Conservation (phyloP, 1,140 invertebrate species). For the Heliconius melpomene region DNA sequence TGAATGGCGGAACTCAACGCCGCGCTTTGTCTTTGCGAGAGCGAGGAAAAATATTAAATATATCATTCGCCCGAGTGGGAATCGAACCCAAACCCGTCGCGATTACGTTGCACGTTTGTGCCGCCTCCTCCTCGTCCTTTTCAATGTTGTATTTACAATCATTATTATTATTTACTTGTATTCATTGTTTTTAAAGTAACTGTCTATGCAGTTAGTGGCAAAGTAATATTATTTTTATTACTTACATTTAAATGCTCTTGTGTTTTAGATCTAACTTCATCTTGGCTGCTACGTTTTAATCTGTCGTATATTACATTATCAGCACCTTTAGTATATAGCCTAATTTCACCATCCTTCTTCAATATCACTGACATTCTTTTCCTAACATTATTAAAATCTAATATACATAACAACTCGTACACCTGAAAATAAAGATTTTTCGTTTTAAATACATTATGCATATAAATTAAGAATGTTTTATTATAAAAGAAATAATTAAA, state of each 20-base stretch:
- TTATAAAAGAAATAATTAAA: neutral
- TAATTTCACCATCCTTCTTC: slow-evolving; percentile 91
- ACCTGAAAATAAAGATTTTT: slow-evolving; percentile 61
- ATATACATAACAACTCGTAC: slow-evolving; percentile 96
- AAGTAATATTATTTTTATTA: slow-evolving; percentile 46
- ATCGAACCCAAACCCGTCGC: too few species aligned
- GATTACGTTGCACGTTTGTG: too few species aligned
- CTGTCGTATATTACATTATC: slow-evolving; percentile 99
- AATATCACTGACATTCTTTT: slow-evolving; percentile 99
- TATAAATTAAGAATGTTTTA: neutral
- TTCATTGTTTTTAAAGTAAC: too few species aligned
- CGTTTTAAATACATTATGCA: neutral
- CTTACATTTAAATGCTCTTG: slow-evolving; percentile 97
- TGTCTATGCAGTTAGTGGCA: too few species aligned
- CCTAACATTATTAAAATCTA: slow-evolving; percentile 99
- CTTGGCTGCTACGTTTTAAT: slow-evolving; percentile 86
- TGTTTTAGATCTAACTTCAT: slow-evolving; percentile 90
- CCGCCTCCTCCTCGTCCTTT: too few species aligned
- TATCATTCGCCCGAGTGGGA: too few species aligned
- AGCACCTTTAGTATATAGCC: slow-evolving; percentile 98
- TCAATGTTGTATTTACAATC: too few species aligned
- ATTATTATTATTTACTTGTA: too few species aligned
- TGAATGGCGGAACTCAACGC: too few species aligned
- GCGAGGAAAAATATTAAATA: too few species aligned
- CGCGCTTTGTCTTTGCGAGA: too few species aligned